These are phyloP conservation scores for Portunus trituberculatus DNA, from an alignment of 1,140 invertebrate genomes.

Conservation along the genomic window DNA sequence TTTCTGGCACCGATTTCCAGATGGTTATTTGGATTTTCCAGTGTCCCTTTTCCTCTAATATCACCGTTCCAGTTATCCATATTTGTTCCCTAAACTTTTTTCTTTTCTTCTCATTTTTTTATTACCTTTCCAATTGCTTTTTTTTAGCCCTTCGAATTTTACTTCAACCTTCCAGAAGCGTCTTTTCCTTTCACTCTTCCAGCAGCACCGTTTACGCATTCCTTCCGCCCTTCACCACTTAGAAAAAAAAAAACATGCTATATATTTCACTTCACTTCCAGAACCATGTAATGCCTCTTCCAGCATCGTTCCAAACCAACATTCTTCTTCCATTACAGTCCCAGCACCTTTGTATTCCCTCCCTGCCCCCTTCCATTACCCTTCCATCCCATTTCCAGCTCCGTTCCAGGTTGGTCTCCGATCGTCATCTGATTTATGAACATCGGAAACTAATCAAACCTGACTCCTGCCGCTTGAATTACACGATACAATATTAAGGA, in stretches of 20 bases:
- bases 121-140: too few species aligned
- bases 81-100: too few species aligned
- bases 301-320: background rate
- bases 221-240: background rate
- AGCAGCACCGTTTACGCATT: background rate
- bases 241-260: background rate
- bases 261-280: background rate
- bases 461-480: conserved; percentile 37
- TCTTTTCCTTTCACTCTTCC: background rate
- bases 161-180: background rate
- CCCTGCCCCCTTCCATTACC: background rate
- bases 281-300: background rate
- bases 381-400: background rate
- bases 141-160: too few species aligned
- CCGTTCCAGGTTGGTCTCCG: background rate
- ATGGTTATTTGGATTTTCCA: too few species aligned
- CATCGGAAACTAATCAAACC: conserved; percentile 53
- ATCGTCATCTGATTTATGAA: conserved; percentile 30
- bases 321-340: background rate
- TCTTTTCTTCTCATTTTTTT: too few species aligned
- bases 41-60: too few species aligned
- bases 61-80: too few species aligned
- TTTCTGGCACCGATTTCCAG: too few species aligned
- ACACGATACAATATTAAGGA: conserved; percentile 26
- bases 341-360: background rate